These are phyloP conservation scores for Gila orcuttii DNA, from an alignment of 2,113 vertebrate genomes.

Conservation along the genomic window DNA sequence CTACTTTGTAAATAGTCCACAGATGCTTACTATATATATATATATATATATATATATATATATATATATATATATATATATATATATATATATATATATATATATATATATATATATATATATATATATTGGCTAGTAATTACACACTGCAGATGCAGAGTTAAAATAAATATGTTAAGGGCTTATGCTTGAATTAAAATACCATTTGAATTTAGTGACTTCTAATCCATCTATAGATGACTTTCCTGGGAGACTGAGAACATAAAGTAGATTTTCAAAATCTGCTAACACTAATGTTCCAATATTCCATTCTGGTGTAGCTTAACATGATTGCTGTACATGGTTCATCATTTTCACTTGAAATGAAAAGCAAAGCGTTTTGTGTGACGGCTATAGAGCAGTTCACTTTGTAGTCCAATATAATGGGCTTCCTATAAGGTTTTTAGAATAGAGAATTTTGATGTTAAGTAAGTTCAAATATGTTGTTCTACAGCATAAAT, in stretches of 20 bases:
- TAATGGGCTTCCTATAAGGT: not conserved
- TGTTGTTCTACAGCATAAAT: not conserved
- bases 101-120: no score
- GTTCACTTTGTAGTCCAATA: not conserved
- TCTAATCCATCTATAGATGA: not conserved
- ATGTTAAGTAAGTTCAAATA: not conserved
- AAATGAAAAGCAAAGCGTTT: not conserved
- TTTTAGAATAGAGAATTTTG: not conserved
- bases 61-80: no score
- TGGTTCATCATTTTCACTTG: not conserved
- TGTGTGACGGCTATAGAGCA: not conserved
- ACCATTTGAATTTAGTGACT: not conserved
- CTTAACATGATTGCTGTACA: not conserved
- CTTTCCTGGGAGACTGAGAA: not conserved
- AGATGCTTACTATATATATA: not conserved
- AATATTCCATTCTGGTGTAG: not conserved
- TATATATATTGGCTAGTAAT: not conserved
- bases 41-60: no score
- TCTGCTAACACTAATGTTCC: not conserved
- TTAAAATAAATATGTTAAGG: not conserved
- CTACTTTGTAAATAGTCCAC: slow-evolving; percentile 10
- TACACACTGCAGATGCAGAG: not conserved
- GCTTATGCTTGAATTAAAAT: not conserved
- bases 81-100: no score
- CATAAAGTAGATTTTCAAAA: not conserved